Percentiles rank a stretch among this genome's conserved stretches.
These are phyloP conservation scores for Atherinomorus stipes DNA, from an alignment of 2,113 vertebrate genomes.

Conservation along the genomic window DNA sequence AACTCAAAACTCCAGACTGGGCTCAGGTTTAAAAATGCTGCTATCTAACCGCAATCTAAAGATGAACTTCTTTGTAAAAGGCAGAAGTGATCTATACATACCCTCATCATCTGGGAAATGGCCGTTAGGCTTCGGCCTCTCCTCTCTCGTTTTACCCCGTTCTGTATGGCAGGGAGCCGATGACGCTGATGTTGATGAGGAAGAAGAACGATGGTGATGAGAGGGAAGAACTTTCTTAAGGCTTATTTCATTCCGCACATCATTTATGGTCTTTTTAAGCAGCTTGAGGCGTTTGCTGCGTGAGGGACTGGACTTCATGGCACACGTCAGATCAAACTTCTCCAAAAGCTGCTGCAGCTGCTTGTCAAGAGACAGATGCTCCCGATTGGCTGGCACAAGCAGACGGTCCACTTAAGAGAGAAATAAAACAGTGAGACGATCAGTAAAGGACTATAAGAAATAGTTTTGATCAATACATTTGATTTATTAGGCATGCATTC, in stretches of 20 bases:
- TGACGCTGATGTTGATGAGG: constrained; percentile 25
- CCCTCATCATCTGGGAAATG: constrained; percentile 73
- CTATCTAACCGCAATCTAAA: too few relatives aligned
- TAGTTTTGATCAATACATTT: background rate
- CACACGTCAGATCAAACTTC: constrained; percentile 92
- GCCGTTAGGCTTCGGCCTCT: constrained; percentile 56
- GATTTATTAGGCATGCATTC: background rate
- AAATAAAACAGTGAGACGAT: background rate
- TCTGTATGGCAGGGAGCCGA: constrained; percentile 13
- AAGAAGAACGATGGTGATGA: constrained; percentile 57
- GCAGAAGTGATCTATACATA: constrained; percentile 28
- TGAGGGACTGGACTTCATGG: constrained; percentile 97
- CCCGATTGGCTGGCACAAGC: constrained; percentile 88
- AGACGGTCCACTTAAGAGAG: constrained; percentile 89
- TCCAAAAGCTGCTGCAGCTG: constrained; percentile 94
- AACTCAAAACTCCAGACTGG: too few relatives aligned
- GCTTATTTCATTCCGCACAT: constrained; percentile 89
- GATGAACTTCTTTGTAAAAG: too few relatives aligned
- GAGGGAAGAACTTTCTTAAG: constrained; percentile 83
- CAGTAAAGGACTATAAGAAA: background rate
- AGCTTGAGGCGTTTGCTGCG: constrained; percentile 94
- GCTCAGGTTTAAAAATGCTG: too few relatives aligned
- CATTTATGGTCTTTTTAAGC: constrained; percentile 92
- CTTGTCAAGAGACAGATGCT: constrained; percentile 88
- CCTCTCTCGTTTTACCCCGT: constrained; percentile 32